Base-by-base conservation (phyloP, 1,140 invertebrate species). In the Monomorium pharaonis region DNA sequence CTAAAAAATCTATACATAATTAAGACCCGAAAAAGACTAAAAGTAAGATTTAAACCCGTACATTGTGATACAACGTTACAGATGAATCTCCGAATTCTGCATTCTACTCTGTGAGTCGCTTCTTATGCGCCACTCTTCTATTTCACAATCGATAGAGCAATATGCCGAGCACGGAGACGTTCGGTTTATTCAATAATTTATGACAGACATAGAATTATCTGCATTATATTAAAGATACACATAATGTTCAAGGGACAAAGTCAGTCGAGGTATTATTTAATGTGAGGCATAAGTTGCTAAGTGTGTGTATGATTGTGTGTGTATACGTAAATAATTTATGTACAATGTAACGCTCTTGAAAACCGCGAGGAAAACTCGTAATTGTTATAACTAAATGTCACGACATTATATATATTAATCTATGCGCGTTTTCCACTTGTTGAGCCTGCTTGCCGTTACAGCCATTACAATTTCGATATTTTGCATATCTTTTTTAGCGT, bases 41-140 rank as follows among this genome's bases (percentile, higher is more conserved):
- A 63, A 87, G 47, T 74, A 77, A 85, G 54, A 70, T 78, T n/a
- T 86, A 88, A 67, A 88, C 87, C 87, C 87, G 87, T 88, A 87
- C 65, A 62, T 27, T 74, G 86, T 58, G 63, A 84, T 87, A 72
- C 51, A 58, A 58, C 37, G n/a, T 76, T 56, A 56, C 21, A 44
- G n/a, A 44, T 12, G 63, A 67, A 33, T 56, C 51, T 42, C n/a
- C 51, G 33, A 37, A 56, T 74, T 74, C 70, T 56, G 51, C 51
- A 74, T 7, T 69, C 21, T 44, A 27, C 2, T 56, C n/a, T 54
- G 18, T 54, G n/a, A 72, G 14, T 1, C 12, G 21, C 6, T 74
- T 56, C n/a, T 4, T 56, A 54, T 4, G 16, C 18, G 27, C 18
- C 33, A n/a, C 2, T 72, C 27, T 33, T 16, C 5, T 9, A 72